These are phyloP conservation scores for Drosophila tristis DNA, from an alignment of 1,140 invertebrate genomes.

Conservation along the genomic window DNA sequence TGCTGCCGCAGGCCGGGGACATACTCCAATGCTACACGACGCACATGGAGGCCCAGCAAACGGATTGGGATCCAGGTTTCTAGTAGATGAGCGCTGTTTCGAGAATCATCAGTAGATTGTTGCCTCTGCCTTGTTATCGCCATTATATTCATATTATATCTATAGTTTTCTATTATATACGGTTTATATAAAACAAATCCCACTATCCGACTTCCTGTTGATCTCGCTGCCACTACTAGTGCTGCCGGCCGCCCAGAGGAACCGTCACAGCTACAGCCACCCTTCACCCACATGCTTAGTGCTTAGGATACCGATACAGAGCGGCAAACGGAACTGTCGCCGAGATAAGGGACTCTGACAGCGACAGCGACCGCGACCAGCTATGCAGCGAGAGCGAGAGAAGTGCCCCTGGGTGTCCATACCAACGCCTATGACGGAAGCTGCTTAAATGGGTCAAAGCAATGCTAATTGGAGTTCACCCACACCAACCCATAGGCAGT, in stretches of 20 bases:
- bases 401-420: constrained; percentile 59
- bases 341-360: constrained; percentile 47
- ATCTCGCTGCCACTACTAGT: constrained; percentile 35
- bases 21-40: constrained; percentile 90
- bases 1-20: constrained; percentile 91
- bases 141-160: constrained; percentile 39
- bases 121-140: constrained; percentile 47
- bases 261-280: constrained; percentile 36
- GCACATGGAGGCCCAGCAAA: constrained; percentile 87
- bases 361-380: constrained; percentile 12
- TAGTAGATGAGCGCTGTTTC: constrained; percentile 74
- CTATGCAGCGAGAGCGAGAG: constrained; percentile 10
- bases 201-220: constrained; percentile 76
- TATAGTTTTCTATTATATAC: constrained; percentile 65
- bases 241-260: not conserved
- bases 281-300: constrained; percentile 78
- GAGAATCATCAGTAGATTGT: constrained; percentile 10
- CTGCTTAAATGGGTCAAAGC: constrained; percentile 76
- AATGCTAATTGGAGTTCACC: constrained; percentile 78
- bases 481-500: constrained; percentile 40
- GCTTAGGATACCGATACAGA: constrained; percentile 68
- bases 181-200: constrained; percentile 74
- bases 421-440: constrained; percentile 58
- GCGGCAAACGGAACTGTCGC: constrained; percentile 57
- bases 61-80: constrained; percentile 94